These are phyloP conservation scores for Oscheius sp. DNA, from an alignment of 2,888 invertebrate species.

Conservation along the genomic window DNA sequence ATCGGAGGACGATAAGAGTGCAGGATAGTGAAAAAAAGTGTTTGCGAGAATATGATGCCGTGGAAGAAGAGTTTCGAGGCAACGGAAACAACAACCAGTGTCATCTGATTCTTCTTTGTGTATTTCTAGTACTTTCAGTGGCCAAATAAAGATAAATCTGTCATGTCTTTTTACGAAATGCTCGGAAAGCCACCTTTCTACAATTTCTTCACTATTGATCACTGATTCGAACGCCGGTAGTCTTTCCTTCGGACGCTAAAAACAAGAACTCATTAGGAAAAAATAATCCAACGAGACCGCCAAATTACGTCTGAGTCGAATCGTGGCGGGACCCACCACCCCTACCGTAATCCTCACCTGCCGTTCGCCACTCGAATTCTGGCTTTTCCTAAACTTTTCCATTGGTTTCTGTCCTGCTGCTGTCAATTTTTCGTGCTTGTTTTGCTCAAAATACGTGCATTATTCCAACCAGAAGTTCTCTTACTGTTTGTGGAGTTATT, in stretches of 20 bases:
- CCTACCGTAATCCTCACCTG: neutral
- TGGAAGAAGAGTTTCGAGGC: neutral
- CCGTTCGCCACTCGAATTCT: neutral
- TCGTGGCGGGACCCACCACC: neutral
- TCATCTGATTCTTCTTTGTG: neutral
- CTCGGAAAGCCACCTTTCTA: too few relatives aligned
- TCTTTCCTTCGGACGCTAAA: neutral
- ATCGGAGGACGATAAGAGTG: too few relatives aligned
- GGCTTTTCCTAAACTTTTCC: slow-evolving; percentile 4
- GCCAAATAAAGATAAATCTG: too few relatives aligned
- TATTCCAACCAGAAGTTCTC: too few relatives aligned
- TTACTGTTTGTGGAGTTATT: too few relatives aligned
- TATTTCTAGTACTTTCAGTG: neutral
- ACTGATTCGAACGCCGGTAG: too few relatives aligned
- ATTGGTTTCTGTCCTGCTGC: neutral
- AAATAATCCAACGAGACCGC: neutral
- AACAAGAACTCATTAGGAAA: neutral
- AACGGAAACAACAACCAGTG: neutral
- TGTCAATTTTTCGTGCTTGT: neutral
- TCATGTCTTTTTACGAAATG: too few relatives aligned
- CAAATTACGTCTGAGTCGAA: neutral
- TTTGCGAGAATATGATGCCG: neutral
- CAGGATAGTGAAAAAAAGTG: too few relatives aligned
- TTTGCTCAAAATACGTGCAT: neutral
- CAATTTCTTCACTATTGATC: too few relatives aligned